phyloP scores from a whole-genome alignment of 2,113 vertebrate genomes.

The Haliaeetus leucogaster region DNA sequence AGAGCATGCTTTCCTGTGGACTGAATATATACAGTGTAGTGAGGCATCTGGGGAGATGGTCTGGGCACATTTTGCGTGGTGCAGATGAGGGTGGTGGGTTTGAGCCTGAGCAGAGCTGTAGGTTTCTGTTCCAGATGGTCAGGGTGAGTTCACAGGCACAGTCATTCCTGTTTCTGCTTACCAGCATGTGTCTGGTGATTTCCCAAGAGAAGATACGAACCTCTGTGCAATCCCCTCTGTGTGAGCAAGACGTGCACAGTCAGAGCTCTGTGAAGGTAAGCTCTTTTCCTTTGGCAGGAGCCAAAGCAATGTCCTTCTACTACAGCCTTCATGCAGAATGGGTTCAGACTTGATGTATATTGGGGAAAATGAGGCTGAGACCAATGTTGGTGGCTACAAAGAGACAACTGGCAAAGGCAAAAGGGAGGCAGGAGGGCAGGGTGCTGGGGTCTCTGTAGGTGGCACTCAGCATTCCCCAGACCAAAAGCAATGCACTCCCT shows the following conservation, averaged over 20 bases:
- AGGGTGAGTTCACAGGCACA: neutral
- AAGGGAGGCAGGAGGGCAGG: neutral
- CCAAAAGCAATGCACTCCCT: neutral
- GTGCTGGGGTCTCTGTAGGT: neutral
- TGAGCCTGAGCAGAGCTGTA: neutral
- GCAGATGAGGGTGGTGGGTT: neutral
- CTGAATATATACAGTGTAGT: neutral
- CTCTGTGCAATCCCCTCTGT: neutral
- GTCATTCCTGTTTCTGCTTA: conserved; percentile 60
- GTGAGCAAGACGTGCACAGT: neutral
- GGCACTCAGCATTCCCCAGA: neutral
- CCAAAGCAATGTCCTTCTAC: neutral
- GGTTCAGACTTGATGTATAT: neutral
- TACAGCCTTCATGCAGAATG: neutral
- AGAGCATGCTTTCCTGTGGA: neutral
- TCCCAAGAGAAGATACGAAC: neutral
- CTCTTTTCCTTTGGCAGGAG: neutral
- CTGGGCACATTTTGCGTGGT: neutral
- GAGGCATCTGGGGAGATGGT: neutral
- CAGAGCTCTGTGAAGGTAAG: conserved; percentile 39
- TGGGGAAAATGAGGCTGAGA: neutral
- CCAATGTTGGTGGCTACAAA: neutral
- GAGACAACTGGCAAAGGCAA: neutral
- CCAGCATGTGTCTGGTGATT: conserved; percentile 36
- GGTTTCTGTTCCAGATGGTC: conserved; percentile 58